Percentiles rank a stretch among this genome's conserved stretches.
Evolutionary conservation across 2,797 vertebrate genomes (phyloP).

Genomic region (Eospalax fontanierii): DNA sequence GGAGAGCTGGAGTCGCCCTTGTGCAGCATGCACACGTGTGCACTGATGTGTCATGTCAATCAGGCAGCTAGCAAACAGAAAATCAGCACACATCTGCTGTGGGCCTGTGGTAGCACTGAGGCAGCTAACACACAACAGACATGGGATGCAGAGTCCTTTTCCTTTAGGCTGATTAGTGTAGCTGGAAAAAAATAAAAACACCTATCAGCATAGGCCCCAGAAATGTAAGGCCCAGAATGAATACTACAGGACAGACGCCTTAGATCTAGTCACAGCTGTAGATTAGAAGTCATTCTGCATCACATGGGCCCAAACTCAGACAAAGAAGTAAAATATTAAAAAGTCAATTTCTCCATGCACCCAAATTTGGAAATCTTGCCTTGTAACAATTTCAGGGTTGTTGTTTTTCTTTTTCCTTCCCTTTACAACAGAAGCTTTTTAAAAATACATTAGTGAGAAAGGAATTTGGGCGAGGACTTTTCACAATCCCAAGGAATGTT

Average conservation of each 20-base stretch:
- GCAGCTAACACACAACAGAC: neutral
- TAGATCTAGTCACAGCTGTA: neutral
- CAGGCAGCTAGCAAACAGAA: neutral
- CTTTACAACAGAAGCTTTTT: neutral
- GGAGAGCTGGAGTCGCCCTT: neutral
- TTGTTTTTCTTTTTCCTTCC: too few species aligned
- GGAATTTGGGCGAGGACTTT: constrained; percentile 39
- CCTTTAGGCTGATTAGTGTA: neutral
- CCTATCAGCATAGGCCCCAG: neutral
- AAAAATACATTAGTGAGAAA: constrained; percentile 63
- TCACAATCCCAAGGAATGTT: constrained; percentile 25
- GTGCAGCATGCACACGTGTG: neutral
- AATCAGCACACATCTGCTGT: neutral
- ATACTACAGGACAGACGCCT: neutral
- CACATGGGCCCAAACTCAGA: neutral
- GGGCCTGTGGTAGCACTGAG: neutral
- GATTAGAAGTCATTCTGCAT: neutral
- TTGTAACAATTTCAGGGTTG: constrained; percentile 28
- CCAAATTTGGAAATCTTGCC: constrained; percentile 55
- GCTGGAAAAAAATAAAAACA: constrained; percentile 12
- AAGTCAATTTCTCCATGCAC: constrained; percentile 26
- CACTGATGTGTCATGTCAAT: constrained; percentile 30
- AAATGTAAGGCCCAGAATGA: constrained; percentile 33
- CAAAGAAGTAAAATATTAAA: constrained; percentile 51
- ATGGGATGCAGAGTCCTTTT: neutral